Percentiles rank a stretch among this genome's conserved stretches.
These are phyloP conservation scores for Imbricaverruca yamaguchii DNA, from an alignment of 2,888 invertebrate species.

Conservation along the genomic window DNA sequence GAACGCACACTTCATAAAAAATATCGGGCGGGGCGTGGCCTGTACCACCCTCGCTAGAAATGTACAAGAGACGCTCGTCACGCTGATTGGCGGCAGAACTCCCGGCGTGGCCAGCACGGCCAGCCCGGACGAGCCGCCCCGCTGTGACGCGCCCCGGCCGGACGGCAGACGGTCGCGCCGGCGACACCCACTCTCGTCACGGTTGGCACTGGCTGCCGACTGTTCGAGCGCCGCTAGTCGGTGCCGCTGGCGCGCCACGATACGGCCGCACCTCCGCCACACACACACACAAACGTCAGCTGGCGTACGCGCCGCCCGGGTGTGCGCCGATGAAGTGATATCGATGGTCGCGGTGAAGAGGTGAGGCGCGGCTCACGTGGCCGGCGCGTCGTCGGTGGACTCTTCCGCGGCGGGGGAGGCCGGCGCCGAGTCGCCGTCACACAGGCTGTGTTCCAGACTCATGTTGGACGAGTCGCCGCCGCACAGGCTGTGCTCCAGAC, in stretches of 20 bases:
- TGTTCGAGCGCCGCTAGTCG: neutral
- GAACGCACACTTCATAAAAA: too few species aligned
- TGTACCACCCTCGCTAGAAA: too few species aligned
- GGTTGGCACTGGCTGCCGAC: too few species aligned
- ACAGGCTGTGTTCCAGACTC: conserved; percentile 17
- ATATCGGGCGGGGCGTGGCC: too few species aligned
- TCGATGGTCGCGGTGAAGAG: neutral
- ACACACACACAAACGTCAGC: neutral
- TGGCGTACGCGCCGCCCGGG: neutral
- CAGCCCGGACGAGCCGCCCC: too few species aligned
- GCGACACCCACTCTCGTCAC: neutral
- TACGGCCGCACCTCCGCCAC: neutral
- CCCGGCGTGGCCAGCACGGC: too few species aligned
- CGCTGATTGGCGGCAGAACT: too few species aligned
- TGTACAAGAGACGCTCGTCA: too few species aligned
- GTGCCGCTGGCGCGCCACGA: neutral
- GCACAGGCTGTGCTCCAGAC: too few species aligned
- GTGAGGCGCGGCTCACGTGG: neutral
- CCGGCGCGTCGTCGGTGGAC: neutral
- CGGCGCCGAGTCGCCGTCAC: neutral
- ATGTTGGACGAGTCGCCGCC: neutral
- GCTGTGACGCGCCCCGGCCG: neutral
- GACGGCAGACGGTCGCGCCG: neutral
- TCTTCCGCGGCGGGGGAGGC: neutral
- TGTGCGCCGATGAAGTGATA: neutral